A percentile compares a stretch with the other conserved stretches of the same genome.
phyloP scores from a whole-genome alignment of 2,113 vertebrate genomes.

The Ophthalmolycus amberensis region DNA sequence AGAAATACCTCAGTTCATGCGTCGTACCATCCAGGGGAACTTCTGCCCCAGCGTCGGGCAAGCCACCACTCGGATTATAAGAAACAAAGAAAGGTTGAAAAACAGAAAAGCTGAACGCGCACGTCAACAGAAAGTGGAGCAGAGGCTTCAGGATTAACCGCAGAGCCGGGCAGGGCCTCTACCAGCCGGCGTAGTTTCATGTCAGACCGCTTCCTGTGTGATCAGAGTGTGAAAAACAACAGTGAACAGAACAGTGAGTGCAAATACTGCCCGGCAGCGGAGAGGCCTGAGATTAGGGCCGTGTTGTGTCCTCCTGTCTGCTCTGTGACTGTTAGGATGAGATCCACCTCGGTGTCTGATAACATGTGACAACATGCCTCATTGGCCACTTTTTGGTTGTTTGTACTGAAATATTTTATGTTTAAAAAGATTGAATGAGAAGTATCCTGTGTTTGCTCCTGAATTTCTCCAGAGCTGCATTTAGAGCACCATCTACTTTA shows the following conservation, averaged over 20 bases:
- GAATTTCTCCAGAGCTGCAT: background rate
- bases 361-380: background rate
- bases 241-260: background rate
- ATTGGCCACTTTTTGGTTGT: background rate
- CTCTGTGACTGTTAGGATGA: background rate
- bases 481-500: background rate
- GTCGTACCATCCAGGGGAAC: background rate
- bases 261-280: background rate
- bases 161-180: background rate
- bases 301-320: background rate
- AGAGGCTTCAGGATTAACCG: background rate
- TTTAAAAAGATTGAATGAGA: background rate
- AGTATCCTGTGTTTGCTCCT: background rate
- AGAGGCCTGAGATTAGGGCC: background rate
- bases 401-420: background rate
- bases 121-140: background rate
- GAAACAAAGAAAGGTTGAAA: background rate
- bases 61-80: background rate
- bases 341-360: background rate
- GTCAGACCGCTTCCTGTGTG: constrained; percentile 48
- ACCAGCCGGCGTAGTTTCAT: background rate
- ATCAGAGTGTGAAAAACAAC: background rate
- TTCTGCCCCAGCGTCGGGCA: background rate
- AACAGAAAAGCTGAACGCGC: background rate
- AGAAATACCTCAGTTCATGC: background rate